Percentiles rank a stretch among this genome's conserved stretches.
phyloP scores from a whole-genome alignment of 37 sponge, comb jelly and placozoan species.

The Oscarella lobularis region DNA sequence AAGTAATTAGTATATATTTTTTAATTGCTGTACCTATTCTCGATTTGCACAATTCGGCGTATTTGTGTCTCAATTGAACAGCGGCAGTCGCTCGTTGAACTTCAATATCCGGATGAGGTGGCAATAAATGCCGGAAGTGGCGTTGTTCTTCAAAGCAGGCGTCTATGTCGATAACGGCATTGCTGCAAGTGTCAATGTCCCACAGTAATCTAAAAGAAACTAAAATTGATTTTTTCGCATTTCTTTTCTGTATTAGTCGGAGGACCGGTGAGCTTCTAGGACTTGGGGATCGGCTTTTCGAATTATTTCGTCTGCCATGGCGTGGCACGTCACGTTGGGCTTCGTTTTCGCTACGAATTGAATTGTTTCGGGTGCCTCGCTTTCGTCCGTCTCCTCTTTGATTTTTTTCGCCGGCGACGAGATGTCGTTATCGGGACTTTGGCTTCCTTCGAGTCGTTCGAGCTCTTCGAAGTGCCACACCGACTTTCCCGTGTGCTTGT shows the following conservation, averaged over 20 bases:
- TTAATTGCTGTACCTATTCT: not conserved
- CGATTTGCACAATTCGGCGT: not conserved
- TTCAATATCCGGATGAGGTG: constrained; percentile 3
- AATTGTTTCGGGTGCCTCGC: not conserved
- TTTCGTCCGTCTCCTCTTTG: not conserved
- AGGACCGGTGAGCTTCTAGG: not conserved
- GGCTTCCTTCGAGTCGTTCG: not conserved
- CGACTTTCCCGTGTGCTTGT: not conserved
- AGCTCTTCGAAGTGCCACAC: not conserved
- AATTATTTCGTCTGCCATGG: not conserved
- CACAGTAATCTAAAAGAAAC: not conserved
- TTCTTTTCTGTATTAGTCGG: no score
- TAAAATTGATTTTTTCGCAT: no score
- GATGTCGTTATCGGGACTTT: not conserved
- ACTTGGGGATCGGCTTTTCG: not conserved
- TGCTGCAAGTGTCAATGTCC: not conserved
- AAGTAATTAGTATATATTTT: no score
- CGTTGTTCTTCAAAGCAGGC: not conserved
- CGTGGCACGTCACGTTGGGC: not conserved
- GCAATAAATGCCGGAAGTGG: not conserved
- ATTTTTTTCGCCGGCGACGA: not conserved
- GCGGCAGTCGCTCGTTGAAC: not conserved
- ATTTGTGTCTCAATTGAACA: not conserved
- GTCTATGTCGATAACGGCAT: not conserved
- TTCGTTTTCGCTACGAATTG: not conserved